These are phyloP conservation scores for Tetheella fluctuosa DNA, from an alignment of 2,888 invertebrate species.

Conservation along the genomic window DNA sequence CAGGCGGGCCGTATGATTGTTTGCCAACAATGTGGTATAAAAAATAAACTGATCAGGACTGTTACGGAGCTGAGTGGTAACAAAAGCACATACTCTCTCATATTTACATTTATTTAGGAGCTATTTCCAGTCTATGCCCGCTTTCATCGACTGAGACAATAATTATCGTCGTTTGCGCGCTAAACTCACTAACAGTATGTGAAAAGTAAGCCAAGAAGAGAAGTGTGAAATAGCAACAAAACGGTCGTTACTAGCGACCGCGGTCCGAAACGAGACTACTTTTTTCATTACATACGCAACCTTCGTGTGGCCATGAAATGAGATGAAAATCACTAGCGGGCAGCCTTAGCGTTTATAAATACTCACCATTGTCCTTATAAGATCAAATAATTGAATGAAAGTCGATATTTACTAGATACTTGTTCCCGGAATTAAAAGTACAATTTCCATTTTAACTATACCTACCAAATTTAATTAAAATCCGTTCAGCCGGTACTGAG, in stretches of 20 bases:
- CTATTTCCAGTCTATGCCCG: too few species aligned
- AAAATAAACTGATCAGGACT: too few species aligned
- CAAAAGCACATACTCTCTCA: too few species aligned
- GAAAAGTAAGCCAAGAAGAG: constrained; percentile 29
- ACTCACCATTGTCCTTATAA: background rate
- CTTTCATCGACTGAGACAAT: too few species aligned
- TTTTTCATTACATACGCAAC: constrained; percentile 76
- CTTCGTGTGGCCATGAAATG: constrained; percentile 43
- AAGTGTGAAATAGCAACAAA: constrained; percentile 54
- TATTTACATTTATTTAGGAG: too few species aligned
- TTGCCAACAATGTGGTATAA: too few species aligned
- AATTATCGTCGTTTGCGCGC: background rate
- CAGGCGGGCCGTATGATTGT: too few species aligned
- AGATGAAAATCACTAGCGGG: constrained; percentile 21
- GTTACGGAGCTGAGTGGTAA: too few species aligned
- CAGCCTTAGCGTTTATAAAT: background rate
- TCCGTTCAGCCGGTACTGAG: too few species aligned
- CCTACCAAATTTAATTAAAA: too few species aligned
- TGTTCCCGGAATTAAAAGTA: too few species aligned
- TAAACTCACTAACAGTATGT: constrained; percentile 18
- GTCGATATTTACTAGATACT: background rate
- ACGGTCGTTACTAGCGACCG: constrained; percentile 52
- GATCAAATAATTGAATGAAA: background rate
- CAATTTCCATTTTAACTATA: too few species aligned
- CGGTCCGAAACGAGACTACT: constrained; percentile 62